phyloP scores from a whole-genome alignment of 1,140 invertebrate species.

The Neodiprion fabricii region DNA sequence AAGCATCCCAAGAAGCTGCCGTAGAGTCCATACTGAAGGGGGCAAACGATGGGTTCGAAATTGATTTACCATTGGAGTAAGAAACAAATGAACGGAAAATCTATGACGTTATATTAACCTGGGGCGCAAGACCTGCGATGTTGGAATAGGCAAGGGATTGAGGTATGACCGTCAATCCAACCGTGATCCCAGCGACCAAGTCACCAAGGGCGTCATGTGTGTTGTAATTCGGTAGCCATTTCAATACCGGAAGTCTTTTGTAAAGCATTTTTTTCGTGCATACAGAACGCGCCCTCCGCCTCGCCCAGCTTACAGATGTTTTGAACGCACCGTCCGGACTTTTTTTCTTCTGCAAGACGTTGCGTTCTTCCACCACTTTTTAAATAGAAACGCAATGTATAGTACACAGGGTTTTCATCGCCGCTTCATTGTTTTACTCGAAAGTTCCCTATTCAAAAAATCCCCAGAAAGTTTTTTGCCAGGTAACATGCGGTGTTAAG shows the following conservation, averaged over 20 bases:
- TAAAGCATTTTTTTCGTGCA: slow-evolving; percentile 73
- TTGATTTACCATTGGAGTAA: slow-evolving; percentile 4
- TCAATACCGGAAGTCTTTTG: slow-evolving; percentile 73
- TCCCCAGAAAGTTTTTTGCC: too few species aligned
- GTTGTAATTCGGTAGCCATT: slow-evolving; percentile 78
- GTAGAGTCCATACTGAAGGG: slow-evolving; percentile 85
- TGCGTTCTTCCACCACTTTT: slow-evolving; percentile 55
- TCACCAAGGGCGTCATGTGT: slow-evolving; percentile 74
- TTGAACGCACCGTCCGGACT: slow-evolving; percentile 42
- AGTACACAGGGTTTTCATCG: neutral
- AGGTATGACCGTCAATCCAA: slow-evolving; percentile 84
- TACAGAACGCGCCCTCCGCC: slow-evolving; percentile 44
- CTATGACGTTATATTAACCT: slow-evolving; percentile 57
- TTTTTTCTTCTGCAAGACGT: slow-evolving; percentile 39
- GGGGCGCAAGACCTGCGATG: slow-evolving; percentile 79
- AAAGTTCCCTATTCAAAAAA: too few species aligned
- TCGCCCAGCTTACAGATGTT: slow-evolving; percentile 43
- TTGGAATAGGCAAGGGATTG: slow-evolving; percentile 85
- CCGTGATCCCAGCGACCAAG: slow-evolving; percentile 84
- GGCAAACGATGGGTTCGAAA: slow-evolving; percentile 15
- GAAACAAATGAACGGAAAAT: slow-evolving; percentile 11
- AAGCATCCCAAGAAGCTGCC: slow-evolving; percentile 90
- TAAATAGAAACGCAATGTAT: neutral
- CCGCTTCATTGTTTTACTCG: neutral
- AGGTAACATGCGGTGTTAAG: too few species aligned